These are phyloP conservation scores for Drosophila ananassae DNA, from an alignment of 1,140 invertebrate species.

Conservation along the genomic window DNA sequence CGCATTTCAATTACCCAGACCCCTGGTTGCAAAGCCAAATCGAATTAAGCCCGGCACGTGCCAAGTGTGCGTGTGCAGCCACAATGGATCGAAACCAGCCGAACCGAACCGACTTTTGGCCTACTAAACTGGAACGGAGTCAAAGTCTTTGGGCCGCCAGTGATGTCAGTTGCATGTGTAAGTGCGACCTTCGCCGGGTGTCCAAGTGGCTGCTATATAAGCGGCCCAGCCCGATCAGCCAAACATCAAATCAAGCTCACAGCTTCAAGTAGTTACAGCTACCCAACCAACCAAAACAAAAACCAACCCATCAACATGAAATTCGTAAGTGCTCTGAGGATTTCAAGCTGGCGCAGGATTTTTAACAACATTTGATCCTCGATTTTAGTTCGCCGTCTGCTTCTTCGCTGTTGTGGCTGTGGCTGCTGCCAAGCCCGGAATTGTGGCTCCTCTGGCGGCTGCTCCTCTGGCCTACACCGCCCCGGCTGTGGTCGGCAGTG, in stretches of 20 bases:
- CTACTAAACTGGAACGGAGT: slow-evolving; percentile 43
- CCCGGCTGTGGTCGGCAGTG: slow-evolving; percentile 59
- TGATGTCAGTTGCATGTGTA: slow-evolving; percentile 66
- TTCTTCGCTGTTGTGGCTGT: slow-evolving; percentile 75
- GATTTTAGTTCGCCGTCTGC: slow-evolving; percentile 68
- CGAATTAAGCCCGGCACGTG: slow-evolving; percentile 71
- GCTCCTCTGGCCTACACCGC: slow-evolving; percentile 84
- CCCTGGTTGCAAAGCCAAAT: slow-evolving; percentile 48
- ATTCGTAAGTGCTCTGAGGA: slow-evolving; percentile 65
- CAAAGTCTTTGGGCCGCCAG: slow-evolving; percentile 32
- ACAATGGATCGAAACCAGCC: slow-evolving; percentile 2
- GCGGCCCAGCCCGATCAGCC: slow-evolving; percentile 7
- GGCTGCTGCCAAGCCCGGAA: slow-evolving; percentile 66
- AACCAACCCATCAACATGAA: slow-evolving; percentile 68
- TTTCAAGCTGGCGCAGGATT: background rate
- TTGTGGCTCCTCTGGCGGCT: slow-evolving; percentile 45
- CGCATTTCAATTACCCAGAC: slow-evolving; percentile 68
- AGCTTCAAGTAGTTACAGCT: slow-evolving; percentile 61
- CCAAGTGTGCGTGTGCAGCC: slow-evolving; percentile 44
- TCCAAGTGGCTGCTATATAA: slow-evolving; percentile 50
- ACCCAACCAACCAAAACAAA: slow-evolving; percentile 28
- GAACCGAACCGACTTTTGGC: slow-evolving; percentile 19
- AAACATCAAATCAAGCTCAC: slow-evolving; percentile 65
- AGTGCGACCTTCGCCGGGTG: slow-evolving; percentile 56
- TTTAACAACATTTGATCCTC: background rate